These are phyloP conservation scores for Ptychoptera albimana DNA, from an alignment of 2,888 invertebrate genomes.

Conservation along the genomic window DNA sequence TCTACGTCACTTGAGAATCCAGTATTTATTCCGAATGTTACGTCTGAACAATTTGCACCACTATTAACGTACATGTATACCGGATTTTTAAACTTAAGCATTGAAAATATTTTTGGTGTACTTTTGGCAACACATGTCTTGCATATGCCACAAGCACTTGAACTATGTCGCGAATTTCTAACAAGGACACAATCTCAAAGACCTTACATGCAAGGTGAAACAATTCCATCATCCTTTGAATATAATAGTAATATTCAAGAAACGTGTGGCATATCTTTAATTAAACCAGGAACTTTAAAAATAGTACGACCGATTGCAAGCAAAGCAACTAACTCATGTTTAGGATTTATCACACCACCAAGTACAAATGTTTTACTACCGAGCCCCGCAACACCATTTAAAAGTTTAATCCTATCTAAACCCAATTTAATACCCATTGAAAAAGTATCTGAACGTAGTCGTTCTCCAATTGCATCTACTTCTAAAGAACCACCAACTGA, in stretches of 20 bases:
- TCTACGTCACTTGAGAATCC: constrained; percentile 13
- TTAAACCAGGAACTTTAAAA: constrained; percentile 5
- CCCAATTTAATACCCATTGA: constrained; percentile 8
- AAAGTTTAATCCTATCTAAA: constrained; percentile 10
- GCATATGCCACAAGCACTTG: constrained; percentile 56
- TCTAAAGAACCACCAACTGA: constrained; percentile 5
- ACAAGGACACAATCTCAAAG: constrained; percentile 35
- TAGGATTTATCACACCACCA: constrained; percentile 24
- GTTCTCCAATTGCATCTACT: constrained; percentile 6
- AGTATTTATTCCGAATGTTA: constrained; percentile 38
- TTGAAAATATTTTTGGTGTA: constrained; percentile 55
- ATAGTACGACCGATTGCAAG: constrained; percentile 41
- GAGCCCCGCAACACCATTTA: constrained; percentile 16
- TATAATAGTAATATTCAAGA: neutral
- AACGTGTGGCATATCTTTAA: constrained; percentile 8
- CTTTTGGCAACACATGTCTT: constrained; percentile 53
- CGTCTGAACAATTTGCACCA: constrained; percentile 46
- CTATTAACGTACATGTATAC: constrained; percentile 61
- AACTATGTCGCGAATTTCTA: constrained; percentile 47
- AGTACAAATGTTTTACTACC: constrained; percentile 15
- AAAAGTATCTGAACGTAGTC: constrained; percentile 5
- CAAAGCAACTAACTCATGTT: constrained; percentile 21
- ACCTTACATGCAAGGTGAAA: constrained; percentile 15
- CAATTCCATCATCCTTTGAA: constrained; percentile 7
- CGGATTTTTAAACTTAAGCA: constrained; percentile 49